Evolutionary conservation across 2,888 invertebrate genomes (phyloP).

Genomic region (Polyommatus icarus): DNA sequence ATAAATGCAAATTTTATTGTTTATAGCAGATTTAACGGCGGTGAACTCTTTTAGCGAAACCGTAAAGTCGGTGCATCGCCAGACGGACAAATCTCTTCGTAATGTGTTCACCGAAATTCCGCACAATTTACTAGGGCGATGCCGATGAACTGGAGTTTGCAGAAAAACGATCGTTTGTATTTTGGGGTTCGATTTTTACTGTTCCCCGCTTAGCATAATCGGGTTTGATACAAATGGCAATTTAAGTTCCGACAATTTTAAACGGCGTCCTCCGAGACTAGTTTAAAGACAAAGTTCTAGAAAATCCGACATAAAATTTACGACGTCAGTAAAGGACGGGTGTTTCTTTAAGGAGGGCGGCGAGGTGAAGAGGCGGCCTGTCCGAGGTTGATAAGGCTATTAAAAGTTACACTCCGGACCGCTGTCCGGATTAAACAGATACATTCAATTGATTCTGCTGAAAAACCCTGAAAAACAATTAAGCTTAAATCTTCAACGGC

Average conservation of each 20-base stretch:
- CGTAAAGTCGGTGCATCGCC: slow-evolving; percentile 63
- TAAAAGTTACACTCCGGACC: slow-evolving; percentile 74
- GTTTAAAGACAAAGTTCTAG: slow-evolving; percentile 25
- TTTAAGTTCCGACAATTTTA: slow-evolving; percentile 9
- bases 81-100: slow-evolving; percentile 54
- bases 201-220: not conserved
- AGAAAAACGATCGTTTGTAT: not conserved
- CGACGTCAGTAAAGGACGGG: slow-evolving; percentile 53
- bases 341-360: slow-evolving; percentile 49
- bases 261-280: not conserved
- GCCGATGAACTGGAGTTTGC: not conserved
- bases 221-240: slow-evolving; percentile 15
- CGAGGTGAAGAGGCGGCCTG: slow-evolving; percentile 61
- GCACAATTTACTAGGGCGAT: slow-evolving; percentile 2
- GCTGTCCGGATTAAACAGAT: slow-evolving; percentile 63
- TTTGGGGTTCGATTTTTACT: not conserved
- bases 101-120: slow-evolving; percentile 26
- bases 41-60: slow-evolving; percentile 74
- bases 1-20: slow-evolving; percentile 81
- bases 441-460: slow-evolving; percentile 58
- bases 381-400: slow-evolving; percentile 75
- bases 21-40: slow-evolving; percentile 76
- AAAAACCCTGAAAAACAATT: slow-evolving; percentile 47
- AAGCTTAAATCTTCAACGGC: slow-evolving; percentile 43
- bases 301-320: slow-evolving; percentile 34